A percentile compares a stretch with the other conserved stretches of the same genome.
These are phyloP conservation scores for Eolophus roseicapilla DNA, from an alignment of 2,113 vertebrate species.

Conservation along the genomic window DNA sequence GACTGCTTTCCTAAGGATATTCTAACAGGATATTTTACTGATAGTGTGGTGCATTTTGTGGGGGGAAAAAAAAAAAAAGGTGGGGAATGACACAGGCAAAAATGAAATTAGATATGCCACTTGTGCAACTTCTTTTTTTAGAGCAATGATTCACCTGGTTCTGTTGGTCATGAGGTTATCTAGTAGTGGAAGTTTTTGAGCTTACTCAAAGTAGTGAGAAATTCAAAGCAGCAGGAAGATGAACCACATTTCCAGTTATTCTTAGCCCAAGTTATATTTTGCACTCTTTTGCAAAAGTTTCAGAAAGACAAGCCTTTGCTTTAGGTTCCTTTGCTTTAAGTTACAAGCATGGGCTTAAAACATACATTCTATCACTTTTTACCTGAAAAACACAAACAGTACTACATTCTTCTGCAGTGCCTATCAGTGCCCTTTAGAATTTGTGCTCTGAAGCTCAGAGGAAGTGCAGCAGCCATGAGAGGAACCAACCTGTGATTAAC, in stretches of 20 bases:
- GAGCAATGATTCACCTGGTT: constrained; percentile 34
- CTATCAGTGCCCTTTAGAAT: neutral
- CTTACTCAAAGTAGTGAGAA: constrained; percentile 25
- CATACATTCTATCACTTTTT: rapidly evolving
- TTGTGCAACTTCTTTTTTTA: neutral
- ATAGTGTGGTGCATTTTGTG: neutral
- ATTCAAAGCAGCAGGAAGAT: neutral
- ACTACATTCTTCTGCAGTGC: neutral
- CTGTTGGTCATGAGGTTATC: neutral
- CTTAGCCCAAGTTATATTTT: neutral
- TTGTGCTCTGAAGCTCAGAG: neutral
- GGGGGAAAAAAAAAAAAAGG: neutral
- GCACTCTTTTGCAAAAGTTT: neutral
- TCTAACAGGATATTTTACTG: neutral
- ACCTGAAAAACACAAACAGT: neutral
- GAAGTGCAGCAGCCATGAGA: neutral
- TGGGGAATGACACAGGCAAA: neutral
- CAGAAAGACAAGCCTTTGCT: neutral
- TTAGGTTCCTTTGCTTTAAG: neutral
- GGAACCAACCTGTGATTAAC: neutral
- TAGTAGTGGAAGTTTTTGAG: neutral
- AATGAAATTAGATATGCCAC: neutral
- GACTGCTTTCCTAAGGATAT: neutral
- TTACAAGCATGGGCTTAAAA: neutral
- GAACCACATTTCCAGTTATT: neutral